These are phyloP conservation scores for Centruroides sculpturatus DNA, from an alignment of 1,140 invertebrate genomes.

Conservation along the genomic window DNA sequence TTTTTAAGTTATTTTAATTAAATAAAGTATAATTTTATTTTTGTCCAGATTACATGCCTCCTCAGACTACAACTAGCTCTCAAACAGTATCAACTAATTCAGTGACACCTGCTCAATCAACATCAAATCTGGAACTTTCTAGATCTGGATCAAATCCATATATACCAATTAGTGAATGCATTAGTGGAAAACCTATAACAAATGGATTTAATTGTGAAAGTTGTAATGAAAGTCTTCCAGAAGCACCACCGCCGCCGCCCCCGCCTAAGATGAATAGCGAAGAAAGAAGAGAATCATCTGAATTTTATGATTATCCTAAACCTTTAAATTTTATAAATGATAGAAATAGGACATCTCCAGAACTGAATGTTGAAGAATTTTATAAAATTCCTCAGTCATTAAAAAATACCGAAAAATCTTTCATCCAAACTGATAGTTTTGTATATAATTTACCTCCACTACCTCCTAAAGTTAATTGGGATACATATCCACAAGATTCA, in stretches of 20 bases:
- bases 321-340: neutral
- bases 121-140: too few species aligned
- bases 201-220: too few species aligned
- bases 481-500: slow-evolving; percentile 33
- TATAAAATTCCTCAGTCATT: too few species aligned
- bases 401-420: slow-evolving; percentile 7
- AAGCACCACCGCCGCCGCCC: slow-evolving; percentile 7
- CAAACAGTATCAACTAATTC: too few species aligned
- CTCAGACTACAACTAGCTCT: too few species aligned
- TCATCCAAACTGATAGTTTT: too few species aligned
- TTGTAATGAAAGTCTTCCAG: slow-evolving; percentile 4
- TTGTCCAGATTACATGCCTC: neutral
- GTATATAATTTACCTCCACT: neutral
- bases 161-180: too few species aligned
- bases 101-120: too few species aligned
- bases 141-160: too few species aligned
- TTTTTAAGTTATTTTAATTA: too few species aligned
- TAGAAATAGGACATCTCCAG: slow-evolving; percentile 1
- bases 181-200: too few species aligned
- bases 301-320: slow-evolving; percentile 18
- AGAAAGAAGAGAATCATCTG: neutral
- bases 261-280: slow-evolving; percentile 7
- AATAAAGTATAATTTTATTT: too few species aligned
- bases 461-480: slow-evolving; percentile 37
- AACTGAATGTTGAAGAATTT: slow-evolving; percentile 3